Conservation (phyloP, 2,113 vertebrate genomes). For the Tylochromis polylepis region DNA sequence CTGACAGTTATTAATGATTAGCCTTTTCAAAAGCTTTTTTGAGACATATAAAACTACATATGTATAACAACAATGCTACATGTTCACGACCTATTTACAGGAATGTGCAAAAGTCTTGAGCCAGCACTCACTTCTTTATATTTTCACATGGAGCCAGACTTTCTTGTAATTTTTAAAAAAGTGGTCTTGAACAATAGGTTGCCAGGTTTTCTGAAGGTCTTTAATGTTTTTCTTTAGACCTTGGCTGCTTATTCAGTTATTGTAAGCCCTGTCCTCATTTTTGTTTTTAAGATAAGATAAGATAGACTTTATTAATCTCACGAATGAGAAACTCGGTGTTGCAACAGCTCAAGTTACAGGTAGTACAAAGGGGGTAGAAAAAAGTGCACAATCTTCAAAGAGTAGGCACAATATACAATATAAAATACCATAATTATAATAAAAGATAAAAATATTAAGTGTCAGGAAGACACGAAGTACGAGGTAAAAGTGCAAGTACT, state of each 20-base stretch:
- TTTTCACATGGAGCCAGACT: not conserved
- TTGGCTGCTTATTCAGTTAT: not conserved
- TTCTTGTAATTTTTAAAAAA: not conserved
- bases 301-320: too few relatives aligned
- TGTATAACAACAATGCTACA: not conserved
- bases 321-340: too few relatives aligned
- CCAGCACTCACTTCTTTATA: not conserved
- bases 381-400: too few relatives aligned
- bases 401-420: too few relatives aligned
- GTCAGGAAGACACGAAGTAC: too few relatives aligned
- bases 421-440: too few relatives aligned
- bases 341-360: too few relatives aligned
- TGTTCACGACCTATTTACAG: not conserved
- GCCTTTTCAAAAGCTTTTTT: not conserved
- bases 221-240: not conserved
- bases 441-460: too few relatives aligned
- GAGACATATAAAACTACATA: not conserved
- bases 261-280: not conserved
- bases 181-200: not conserved
- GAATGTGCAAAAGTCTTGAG: not conserved
- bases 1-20: not conserved
- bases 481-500: too few relatives aligned
- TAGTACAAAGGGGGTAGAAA: too few relatives aligned
- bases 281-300: too few relatives aligned
- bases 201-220: not conserved